Evolutionary conservation across 2,113 vertebrate species (phyloP).

Genomic region (Entosphenus tridentatus): DNA sequence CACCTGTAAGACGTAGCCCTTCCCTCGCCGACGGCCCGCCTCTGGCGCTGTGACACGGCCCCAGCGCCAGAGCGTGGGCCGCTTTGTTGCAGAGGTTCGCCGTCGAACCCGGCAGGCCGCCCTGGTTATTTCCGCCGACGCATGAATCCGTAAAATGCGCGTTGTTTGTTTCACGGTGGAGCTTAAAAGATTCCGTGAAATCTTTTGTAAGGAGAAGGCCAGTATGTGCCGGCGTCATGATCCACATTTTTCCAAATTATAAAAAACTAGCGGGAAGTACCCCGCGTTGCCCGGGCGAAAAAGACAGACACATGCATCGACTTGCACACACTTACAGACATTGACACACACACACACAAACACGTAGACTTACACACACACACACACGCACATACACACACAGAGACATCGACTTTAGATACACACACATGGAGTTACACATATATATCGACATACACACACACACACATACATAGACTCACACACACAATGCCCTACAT

Average conservation of each 20-base stretch:
- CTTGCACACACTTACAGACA: background rate
- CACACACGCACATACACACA: background rate
- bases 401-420: background rate
- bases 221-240: background rate
- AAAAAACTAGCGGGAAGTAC: background rate
- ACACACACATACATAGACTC: too few relatives aligned
- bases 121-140: background rate
- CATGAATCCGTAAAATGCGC: background rate
- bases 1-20: constrained; percentile 23
- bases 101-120: too few relatives aligned
- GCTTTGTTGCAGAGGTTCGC: too few relatives aligned
- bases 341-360: background rate
- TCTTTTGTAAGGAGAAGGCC: background rate
- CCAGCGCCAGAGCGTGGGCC: too few relatives aligned
- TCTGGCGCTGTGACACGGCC: too few relatives aligned
- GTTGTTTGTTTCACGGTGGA: background rate
- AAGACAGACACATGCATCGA: background rate
- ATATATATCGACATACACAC: too few relatives aligned
- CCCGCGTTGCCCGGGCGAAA: background rate
- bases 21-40: too few relatives aligned
- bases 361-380: background rate
- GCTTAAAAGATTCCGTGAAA: background rate
- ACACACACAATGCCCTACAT: too few relatives aligned
- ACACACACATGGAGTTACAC: background rate
- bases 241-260: background rate